Base-by-base conservation (phyloP, 2,797 vertebrate genomes). In the Chrysolophus pictus region DNA sequence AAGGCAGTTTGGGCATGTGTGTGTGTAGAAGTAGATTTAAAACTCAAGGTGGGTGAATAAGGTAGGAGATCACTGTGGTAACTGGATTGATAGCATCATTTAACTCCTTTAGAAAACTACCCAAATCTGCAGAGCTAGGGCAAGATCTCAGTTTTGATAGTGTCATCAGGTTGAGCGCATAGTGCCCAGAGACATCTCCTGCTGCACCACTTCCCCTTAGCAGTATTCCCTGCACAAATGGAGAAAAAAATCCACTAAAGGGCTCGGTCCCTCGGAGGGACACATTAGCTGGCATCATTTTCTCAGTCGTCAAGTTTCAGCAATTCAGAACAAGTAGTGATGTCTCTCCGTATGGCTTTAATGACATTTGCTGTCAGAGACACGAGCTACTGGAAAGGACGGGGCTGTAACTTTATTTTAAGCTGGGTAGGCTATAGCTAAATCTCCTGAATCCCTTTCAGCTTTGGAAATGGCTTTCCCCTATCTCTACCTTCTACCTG, bases 391-490 rank as follows among this genome's bases (percentile, higher is more conserved):
- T 33, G 84, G 74, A 90, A 88, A 93, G 87, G 84, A 95, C 26
- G 95, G 71, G 68, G 91, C 78, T 92, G 91, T 60, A 95, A 96
- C 95, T 97, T 96, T 95, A 94, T 96, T 97, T 96, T 96, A 94
- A 97, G 73, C 78, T 56, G 73, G 73, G 71, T 63, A 74, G 92
- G 88, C 23, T 90, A 71, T 55, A 76, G 87, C 83, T 97, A 94
- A 97, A 96, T 96, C 91, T 96, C 58, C n/a, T 41, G 62, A 95
- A 60, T 94, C 93, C 80, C 87, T 94, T 92, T 94, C 80, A 92
- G 87, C 78, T 95, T 70, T 76, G 68, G 90, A 96, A 96, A 95
- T 94, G 72, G 47, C 67, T 86, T 93, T 96, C 47, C 68, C 67
- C 75, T 95, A 47, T 95, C 81, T 95, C 93, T 93, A 84, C 46